Evolutionary conservation across 2,113 vertebrate species (phyloP), one percentile per base, ranked within the genome.

Genomic region (Dendrocopos noguchii): DNA sequence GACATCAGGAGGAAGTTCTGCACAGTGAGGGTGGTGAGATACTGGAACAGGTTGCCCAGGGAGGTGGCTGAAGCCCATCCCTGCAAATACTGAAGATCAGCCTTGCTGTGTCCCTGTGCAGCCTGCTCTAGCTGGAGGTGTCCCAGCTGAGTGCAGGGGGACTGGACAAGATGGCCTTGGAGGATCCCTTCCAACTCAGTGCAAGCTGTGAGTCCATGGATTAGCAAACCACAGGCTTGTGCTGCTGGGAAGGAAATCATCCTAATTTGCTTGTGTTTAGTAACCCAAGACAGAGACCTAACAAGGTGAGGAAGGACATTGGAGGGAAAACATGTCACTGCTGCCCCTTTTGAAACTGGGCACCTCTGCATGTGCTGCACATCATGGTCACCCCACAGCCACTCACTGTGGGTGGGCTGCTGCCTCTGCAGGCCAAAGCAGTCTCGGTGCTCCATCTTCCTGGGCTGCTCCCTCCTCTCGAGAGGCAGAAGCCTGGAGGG

Each of bases 371-470:
- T 19, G 60, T 63, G 4, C 63, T 63, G 82, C 12, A 2, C 36
- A 2, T 18, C 3, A 19, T 0, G 17, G 2, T 15, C 2, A 2
- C 56, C 68, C 65, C 15, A 0, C 25, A 36, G 87, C 88, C 10
- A 6, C 52, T 39, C 65, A 1, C 63, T 8, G 75, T 3, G 6
- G 12, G 8, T 1, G 2, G 46, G 61, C 65, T 68, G 56, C 56
- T 15, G 47, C 14, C 5, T 7, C 60, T 29, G 59, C 60, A 34
- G 20, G 56, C 20, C 42, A 3, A 21, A 75, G 56, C 64, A 50
- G 10, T 5, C 5, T 1, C 2, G 29, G 2, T 4, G 42, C 52
- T 60, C 21, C 36, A 0, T 24, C 42, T 27, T 47, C 44, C 74
- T 0, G 3, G 16, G 53, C 67, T 50, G 82, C 67, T 67, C 17